Evolutionary conservation across 1,140 invertebrate species (phyloP).

Genomic region (Euglossa dilemma): DNA sequence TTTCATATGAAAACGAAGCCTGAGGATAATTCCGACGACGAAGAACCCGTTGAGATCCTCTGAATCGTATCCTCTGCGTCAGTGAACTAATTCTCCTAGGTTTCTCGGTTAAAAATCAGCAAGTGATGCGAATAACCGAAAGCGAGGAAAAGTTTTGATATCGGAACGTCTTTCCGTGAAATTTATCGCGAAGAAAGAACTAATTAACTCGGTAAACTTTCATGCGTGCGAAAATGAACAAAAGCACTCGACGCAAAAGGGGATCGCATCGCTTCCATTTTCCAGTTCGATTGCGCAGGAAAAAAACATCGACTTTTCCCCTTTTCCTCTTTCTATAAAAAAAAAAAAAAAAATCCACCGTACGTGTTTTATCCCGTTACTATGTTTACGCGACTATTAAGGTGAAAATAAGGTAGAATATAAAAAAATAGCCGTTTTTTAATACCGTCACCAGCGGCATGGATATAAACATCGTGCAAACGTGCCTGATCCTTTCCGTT

Average conservation of each 20-base stretch:
- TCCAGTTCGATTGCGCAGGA: slow-evolving; percentile 1
- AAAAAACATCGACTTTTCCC: slow-evolving; percentile 14
- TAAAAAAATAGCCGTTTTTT: slow-evolving; percentile 7
- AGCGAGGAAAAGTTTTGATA: too few species aligned
- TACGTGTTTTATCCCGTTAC: slow-evolving; percentile 49
- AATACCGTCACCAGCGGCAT: not conserved
- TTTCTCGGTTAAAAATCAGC: too few species aligned
- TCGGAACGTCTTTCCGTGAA: not conserved
- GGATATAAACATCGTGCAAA: not conserved
- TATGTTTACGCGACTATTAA: slow-evolving; percentile 18
- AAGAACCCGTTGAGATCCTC: too few species aligned
- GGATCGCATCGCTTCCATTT: slow-evolving; percentile 26
- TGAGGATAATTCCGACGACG: too few species aligned
- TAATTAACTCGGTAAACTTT: slow-evolving; percentile 1
- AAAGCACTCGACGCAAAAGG: slow-evolving; percentile 8
- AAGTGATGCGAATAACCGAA: too few species aligned
- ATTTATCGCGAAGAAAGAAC: not conserved
- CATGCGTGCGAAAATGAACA: slow-evolving; percentile 13
- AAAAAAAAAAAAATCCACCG: slow-evolving; percentile 7
- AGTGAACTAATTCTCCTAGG: too few species aligned
- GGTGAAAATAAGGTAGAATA: not conserved
- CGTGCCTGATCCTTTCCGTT: not conserved
- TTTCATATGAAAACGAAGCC: too few species aligned
- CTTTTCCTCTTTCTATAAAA: not conserved
- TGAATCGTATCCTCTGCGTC: too few species aligned